These are phyloP conservation scores for Dryoscopus gambensis DNA, from an alignment of 2,113 vertebrate genomes.

Conservation along the genomic window DNA sequence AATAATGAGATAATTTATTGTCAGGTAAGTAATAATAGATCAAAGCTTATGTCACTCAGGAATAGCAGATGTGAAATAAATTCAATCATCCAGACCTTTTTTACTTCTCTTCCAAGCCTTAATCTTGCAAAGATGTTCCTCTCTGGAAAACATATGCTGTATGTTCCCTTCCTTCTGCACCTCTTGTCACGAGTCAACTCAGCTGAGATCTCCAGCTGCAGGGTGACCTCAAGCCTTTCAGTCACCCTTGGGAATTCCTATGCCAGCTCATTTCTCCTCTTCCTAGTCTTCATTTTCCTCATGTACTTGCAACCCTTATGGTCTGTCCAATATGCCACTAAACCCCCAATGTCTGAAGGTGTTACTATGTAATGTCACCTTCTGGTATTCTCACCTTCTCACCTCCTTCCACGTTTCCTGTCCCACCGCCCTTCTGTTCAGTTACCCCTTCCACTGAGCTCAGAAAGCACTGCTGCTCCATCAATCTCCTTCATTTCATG, in stretches of 20 bases:
- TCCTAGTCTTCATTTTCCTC: background rate
- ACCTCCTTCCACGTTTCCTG: background rate
- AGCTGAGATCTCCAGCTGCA: background rate
- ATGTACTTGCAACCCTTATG: background rate
- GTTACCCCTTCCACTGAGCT: background rate
- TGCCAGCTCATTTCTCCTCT: background rate
- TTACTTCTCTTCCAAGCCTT: background rate
- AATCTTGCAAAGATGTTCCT: background rate
- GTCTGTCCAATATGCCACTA: background rate
- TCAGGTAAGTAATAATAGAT: background rate
- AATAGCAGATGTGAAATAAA: background rate
- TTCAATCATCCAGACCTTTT: background rate
- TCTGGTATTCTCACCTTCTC: background rate
- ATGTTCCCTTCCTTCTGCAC: background rate
- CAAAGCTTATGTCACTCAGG: background rate
- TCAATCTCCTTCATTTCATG: background rate
- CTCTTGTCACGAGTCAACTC: background rate
- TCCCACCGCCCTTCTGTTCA: background rate
- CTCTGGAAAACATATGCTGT: background rate
- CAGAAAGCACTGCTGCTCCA: background rate
- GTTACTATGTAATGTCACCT: background rate
- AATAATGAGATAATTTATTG: background rate
- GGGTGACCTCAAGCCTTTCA: background rate
- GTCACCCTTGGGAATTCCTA: background rate
- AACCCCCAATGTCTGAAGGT: background rate